phyloP scores from a whole-genome alignment of 2,888 invertebrate genomes.

The Mactromeris polynyma region DNA sequence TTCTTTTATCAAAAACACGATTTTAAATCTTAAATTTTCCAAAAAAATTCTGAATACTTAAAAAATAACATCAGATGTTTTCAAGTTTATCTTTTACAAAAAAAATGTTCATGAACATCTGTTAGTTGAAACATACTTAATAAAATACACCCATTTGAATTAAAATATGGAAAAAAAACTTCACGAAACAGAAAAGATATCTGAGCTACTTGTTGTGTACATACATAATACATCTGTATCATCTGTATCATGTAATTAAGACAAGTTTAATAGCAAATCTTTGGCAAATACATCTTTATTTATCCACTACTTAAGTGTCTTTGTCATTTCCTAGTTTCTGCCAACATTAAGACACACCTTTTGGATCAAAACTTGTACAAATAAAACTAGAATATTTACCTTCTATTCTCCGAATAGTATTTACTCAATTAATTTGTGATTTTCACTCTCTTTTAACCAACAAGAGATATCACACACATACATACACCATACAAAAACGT shows the following conservation, averaged over 20 bases:
- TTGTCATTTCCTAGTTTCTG: not conserved
- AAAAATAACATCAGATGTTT: not conserved
- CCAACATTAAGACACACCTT: not conserved
- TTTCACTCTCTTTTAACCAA: not conserved
- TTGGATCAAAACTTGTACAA: not conserved
- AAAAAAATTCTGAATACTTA: not conserved
- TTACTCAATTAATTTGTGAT: not conserved
- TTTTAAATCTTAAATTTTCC: not conserved
- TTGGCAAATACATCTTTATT: not conserved
- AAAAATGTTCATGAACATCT: not conserved
- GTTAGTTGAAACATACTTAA: not conserved
- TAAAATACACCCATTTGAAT: not conserved
- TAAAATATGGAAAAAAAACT: not conserved
- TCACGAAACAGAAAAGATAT: not conserved
- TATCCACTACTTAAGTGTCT: not conserved
- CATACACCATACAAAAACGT: not conserved
- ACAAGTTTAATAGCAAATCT: not conserved
- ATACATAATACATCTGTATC: not conserved
- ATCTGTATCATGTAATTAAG: not conserved
- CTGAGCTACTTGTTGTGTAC: not conserved
- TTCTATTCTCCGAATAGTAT: not conserved
- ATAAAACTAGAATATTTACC: conserved; percentile 13
- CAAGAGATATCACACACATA: not conserved
- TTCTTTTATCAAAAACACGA: not conserved
- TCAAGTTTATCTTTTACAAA: not conserved